A percentile compares a stretch with the other conserved stretches of the same genome.
Conservation (phyloP, 2,888 invertebrate species). For the Athalia circularis region DNA sequence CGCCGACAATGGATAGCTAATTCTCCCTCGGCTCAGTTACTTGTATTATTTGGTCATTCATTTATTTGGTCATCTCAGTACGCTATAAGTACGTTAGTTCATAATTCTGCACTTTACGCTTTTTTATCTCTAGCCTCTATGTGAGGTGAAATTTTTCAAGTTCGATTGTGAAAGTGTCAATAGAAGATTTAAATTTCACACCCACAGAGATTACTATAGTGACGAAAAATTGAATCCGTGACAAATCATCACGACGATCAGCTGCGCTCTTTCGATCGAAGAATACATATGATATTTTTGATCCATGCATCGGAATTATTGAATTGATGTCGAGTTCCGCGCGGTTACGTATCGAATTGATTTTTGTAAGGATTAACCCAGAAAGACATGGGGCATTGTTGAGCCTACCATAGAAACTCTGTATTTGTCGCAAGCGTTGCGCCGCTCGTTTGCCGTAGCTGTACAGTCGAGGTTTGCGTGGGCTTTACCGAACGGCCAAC, state of each 20-base stretch:
- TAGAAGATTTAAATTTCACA: background rate
- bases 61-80: slow-evolving; percentile 28
- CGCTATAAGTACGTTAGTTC: slow-evolving; percentile 14
- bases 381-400: slow-evolving; percentile 64
- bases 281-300: slow-evolving; percentile 1
- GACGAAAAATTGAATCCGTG: background rate
- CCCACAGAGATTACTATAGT: slow-evolving; percentile 2
- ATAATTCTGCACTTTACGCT: background rate
- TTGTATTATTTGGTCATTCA: background rate
- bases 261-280: background rate
- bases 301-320: background rate
- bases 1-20: slow-evolving; percentile 57
- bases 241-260: slow-evolving; percentile 2
- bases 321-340: slow-evolving; percentile 31
- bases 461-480: slow-evolving; percentile 30
- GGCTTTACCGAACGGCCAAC: slow-evolving; percentile 59
- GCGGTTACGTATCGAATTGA: slow-evolving; percentile 27
- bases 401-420: slow-evolving; percentile 50
- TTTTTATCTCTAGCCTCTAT: background rate
- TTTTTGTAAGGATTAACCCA: slow-evolving; percentile 49
- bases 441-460: background rate
- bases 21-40: slow-evolving; percentile 9
- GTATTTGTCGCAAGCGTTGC: slow-evolving; percentile 23
- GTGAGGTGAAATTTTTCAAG: background rate
- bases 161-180: background rate